phyloP scores from a whole-genome alignment of 2,888 invertebrate species.

The Erebia aethiops region DNA sequence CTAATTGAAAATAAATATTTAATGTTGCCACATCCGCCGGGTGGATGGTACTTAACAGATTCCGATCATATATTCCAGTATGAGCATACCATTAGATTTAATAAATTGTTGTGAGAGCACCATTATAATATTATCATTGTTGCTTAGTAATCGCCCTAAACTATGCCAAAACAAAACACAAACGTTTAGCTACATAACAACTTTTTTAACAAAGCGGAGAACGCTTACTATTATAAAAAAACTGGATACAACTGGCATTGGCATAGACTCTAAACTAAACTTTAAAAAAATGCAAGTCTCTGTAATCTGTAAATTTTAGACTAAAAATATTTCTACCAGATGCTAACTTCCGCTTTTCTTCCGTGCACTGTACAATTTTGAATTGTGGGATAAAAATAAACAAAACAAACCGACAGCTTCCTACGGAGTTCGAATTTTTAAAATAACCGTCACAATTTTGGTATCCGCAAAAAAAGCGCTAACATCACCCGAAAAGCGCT shows the following conservation, averaged over 20 bases:
- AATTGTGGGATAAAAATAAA: conserved; percentile 13
- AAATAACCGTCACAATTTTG: conserved; percentile 18
- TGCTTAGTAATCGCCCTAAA: no score
- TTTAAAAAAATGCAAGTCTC: background rate
- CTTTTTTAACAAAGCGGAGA: no score
- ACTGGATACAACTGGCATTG: no score
- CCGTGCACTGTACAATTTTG: background rate
- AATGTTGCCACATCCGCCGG: background rate
- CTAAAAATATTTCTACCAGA: background rate
- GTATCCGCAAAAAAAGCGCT: conserved; percentile 29
- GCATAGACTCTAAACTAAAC: no score
- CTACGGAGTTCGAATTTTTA: conserved; percentile 19
- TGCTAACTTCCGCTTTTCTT: conserved; percentile 3
- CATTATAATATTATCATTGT: background rate
- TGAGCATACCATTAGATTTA: background rate
- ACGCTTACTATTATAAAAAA: no score
- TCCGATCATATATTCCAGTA: background rate
- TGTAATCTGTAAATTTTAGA: no score
- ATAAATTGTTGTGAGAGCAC: background rate
- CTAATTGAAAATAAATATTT: conserved; percentile 1
- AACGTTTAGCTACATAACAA: no score
- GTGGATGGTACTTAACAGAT: background rate
- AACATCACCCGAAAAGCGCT: conserved; percentile 32
- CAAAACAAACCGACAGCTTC: background rate
- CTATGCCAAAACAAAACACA: no score